Evolutionary conservation across 92 coral and sea anemone genomes (phyloP), one percentile per base, ranked within the genome.

Genomic region (Porites lobata): DNA sequence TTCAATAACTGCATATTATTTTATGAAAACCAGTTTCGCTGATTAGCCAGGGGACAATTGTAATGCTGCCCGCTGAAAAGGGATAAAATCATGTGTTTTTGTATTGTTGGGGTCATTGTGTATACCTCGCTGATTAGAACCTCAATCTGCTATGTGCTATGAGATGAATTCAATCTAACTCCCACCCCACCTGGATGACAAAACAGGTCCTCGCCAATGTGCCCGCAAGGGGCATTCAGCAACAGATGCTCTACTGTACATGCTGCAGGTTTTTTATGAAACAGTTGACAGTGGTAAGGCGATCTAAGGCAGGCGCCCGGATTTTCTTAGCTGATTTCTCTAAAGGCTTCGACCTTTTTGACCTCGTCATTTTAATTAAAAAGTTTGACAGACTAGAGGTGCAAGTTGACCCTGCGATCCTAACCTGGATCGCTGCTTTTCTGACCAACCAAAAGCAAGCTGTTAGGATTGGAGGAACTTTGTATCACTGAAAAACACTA

Each of bases 271-370:
- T 50, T 76, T 85, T 18, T 75, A 79, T 75, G 85, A 92, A 56
- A 92, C 85, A 20, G 50, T 80, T 0, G 91, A 89, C 18, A 51
- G 69, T 72, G 89, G 92, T n/a, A n/a, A n/a, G n/a, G n/a, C n/a
- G n/a, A n/a, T n/a, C n/a, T 19, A 81, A 83, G 4, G 86, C 73
- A 9, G 91, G 72, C 1, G 83, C 89, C 74, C 72, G 78, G 73
- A 83, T 73, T 7, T 85, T 89, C 50, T 92, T 91, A 22, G 91
- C 85, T 3, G 91, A 92, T 74, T 84, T 72, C 64, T 87, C 90
- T 14, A 89, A 92, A 68, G 90, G 88, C 21, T 92, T 88, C 69
- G 87, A 88, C 51, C 74, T 88, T 18, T 79, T 92, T 20, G 86
- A 88, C 72, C 87, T 70, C 29, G 50, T 19, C 29, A 80, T 88